Conservation (phyloP, 2,113 vertebrate genomes). For the Elachura formosa region DNA sequence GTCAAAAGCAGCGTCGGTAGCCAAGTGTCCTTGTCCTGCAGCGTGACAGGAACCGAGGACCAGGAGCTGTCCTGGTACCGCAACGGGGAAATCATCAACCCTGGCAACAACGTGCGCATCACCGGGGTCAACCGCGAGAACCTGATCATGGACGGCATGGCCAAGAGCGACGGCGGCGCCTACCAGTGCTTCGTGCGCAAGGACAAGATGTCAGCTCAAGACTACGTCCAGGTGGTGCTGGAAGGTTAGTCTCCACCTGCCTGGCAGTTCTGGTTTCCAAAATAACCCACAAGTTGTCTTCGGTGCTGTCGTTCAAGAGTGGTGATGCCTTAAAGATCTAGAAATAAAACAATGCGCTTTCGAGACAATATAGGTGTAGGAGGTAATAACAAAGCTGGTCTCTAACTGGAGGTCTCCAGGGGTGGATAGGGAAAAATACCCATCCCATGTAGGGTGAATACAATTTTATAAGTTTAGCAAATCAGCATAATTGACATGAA, state of each 20-base stretch:
- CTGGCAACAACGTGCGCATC: slow-evolving; percentile 89
- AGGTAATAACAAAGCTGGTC: not conserved
- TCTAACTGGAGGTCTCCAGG: not conserved
- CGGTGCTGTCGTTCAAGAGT: fast-evolving
- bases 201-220: slow-evolving; percentile 94
- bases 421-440: not conserved
- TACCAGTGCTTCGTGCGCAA: slow-evolving; percentile 97
- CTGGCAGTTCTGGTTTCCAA: not conserved
- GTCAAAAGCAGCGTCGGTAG: slow-evolving; percentile 96
- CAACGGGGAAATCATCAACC: slow-evolving; percentile 91
- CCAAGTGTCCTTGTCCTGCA: slow-evolving; percentile 95
- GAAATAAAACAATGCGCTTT: fast-evolving
- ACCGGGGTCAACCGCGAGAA: slow-evolving; percentile 87
- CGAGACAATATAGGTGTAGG: fast-evolving
- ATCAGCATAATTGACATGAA: not conserved
- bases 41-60: slow-evolving; percentile 88
- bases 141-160: slow-evolving; percentile 96
- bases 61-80: slow-evolving; percentile 96
- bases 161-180: slow-evolving; percentile 93
- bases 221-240: slow-evolving; percentile 93
- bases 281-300: fast-evolving
- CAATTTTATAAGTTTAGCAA: not conserved
- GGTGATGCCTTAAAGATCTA: fast-evolving
- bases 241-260: slow-evolving; percentile 81
- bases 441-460: fast-evolving